Base-by-base conservation (phyloP, 1,140 invertebrate genomes). In the Dreissena rostriformis region DNA sequence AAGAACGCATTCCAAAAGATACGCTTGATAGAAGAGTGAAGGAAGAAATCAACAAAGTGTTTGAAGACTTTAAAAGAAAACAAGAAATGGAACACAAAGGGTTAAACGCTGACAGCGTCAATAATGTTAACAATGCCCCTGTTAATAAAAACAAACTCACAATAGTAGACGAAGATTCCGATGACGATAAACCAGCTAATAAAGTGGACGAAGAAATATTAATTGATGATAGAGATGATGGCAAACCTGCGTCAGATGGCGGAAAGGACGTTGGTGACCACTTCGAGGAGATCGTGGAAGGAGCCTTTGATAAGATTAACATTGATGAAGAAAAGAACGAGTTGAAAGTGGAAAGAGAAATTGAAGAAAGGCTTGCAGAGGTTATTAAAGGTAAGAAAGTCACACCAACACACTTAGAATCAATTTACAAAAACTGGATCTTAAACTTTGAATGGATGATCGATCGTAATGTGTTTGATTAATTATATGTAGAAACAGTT, bases 21-120 rank as follows among this genome's bases (percentile, higher is more conserved):
- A 12, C 14, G 24, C 19, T 26, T 8, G 24, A 76, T 15, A 65
- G 29, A 39, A 4, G 28, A 10, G 57, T 76, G 7, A 49, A 72
- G 63, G 78, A 76, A 70, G 19, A 84, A 51, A 63, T 77, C 29
- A 84, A 77, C 11, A 68, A 51, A 77, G 74, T 84, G 10, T 84
- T 77, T 76, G 82, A 84, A 61, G 82, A 84, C 4, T 71, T 77
- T 22, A 67, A 75, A 55, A 22, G 75, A 52, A 39, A 82, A 57
- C 71, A 82, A 57, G 79, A 61, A 17, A 39, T 24, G 26, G n/a
- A n/a, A n/a, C n/a, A n/a, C n/a, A n/a, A n/a, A n/a, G n/a, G n/a
- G n/a, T 22, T 39, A 4, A 70, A 55, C 28, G 24, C 66, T 55
- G 53, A 70, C 19, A 67, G 73, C 19, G 70, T 57, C 11, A 53